Evolutionary conservation across 2,113 vertebrate species (phyloP).

Genomic region (Leucosticte australis): DNA sequence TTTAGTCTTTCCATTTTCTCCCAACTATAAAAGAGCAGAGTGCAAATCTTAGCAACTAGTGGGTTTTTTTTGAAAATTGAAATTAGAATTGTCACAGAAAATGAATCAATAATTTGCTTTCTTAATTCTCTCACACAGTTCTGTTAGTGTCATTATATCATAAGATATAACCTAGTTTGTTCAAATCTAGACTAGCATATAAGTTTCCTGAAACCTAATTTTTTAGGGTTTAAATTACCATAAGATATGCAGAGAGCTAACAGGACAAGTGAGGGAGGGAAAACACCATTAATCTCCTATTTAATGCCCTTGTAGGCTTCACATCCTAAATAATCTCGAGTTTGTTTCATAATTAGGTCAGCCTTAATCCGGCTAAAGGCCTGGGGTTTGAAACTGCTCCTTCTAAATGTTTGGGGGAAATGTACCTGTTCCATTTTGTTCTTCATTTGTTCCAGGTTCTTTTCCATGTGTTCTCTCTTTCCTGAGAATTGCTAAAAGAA

Average conservation of each 20-base stretch:
- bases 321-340: background rate
- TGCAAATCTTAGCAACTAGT: background rate
- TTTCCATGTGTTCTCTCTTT: slow-evolving; percentile 39
- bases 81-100: background rate
- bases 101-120: background rate
- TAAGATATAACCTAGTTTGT: background rate
- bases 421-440: slow-evolving; percentile 72
- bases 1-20: slow-evolving; percentile 75
- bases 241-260: background rate
- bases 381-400: background rate
- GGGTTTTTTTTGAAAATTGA: background rate
- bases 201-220: background rate
- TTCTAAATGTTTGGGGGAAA: background rate
- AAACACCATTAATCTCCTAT: background rate
- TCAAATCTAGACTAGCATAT: background rate
- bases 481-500: slow-evolving; percentile 47
- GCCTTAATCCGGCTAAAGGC: background rate
- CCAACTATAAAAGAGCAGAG: slow-evolving; percentile 65
- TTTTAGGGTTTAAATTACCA: background rate
- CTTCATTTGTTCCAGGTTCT: slow-evolving; percentile 69
- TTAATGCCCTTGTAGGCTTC: background rate
- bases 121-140: background rate
- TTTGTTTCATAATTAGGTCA: background rate
- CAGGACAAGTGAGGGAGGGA: background rate
- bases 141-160: background rate